Conservation (phyloP, 2,113 vertebrate genomes). For the Ophiodon elongatus region DNA sequence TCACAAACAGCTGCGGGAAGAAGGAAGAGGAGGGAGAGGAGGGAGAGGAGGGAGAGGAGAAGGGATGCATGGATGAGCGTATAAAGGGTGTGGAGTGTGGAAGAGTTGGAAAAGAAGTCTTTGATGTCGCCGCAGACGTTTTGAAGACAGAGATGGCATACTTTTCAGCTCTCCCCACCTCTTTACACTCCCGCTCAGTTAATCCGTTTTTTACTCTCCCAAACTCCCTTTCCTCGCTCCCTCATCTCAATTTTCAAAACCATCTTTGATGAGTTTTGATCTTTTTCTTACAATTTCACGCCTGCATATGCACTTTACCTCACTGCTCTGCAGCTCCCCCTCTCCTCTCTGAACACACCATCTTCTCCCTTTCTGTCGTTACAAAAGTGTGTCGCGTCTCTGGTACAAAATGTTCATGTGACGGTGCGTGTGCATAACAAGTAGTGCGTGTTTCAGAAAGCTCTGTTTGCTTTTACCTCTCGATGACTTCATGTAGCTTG, state of each 20-base stretch:
- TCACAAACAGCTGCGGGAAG: conserved; percentile 6
- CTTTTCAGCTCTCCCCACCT: conserved; percentile 38
- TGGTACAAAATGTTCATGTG: not conserved
- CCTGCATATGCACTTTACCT: conserved; percentile 26
- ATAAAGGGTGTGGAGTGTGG: conserved; percentile 6
- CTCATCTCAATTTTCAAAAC: conserved; percentile 61
- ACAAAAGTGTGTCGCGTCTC: conserved; percentile 14
- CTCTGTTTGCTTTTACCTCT: conserved; percentile 81
- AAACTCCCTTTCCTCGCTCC: conserved; percentile 28
- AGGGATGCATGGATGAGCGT: not conserved
- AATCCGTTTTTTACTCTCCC: conserved; percentile 50
- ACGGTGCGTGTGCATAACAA: not conserved
- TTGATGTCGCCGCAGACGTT: conserved; percentile 61
- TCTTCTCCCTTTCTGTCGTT: conserved; percentile 18
- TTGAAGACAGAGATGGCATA: conserved; percentile 46
- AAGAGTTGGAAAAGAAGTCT: conserved; percentile 37
- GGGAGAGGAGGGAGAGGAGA: not conserved
- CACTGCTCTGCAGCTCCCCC: conserved; percentile 16
- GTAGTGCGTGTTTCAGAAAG: not conserved
- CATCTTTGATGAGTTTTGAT: conserved; percentile 56
- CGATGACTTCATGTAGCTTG: conserved; percentile 86
- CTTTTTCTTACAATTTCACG: conserved; percentile 55
- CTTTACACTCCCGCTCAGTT: conserved; percentile 26
- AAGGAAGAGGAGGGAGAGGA: not conserved
- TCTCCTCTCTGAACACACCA: not conserved